Evolutionary conservation across 1,140 invertebrate genomes (phyloP).

Genomic region (Drosophila prosaltans): DNA sequence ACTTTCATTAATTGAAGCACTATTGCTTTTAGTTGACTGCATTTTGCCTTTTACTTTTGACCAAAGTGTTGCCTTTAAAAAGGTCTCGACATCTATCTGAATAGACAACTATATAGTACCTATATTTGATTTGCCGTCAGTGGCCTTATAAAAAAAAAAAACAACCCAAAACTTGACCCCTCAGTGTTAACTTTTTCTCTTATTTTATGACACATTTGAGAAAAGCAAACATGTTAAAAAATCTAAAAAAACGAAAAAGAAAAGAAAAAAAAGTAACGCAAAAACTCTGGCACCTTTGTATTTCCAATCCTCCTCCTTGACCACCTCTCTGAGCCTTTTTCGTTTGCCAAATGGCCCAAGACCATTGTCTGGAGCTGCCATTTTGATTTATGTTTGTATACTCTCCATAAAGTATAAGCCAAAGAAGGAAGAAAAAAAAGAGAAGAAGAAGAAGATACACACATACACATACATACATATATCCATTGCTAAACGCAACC

Average conservation of each 20-base stretch:
- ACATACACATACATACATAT: constrained; percentile 16
- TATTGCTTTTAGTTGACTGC: constrained; percentile 31
- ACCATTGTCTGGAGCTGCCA: constrained; percentile 65
- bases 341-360: constrained; percentile 58
- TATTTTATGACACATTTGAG: constrained; percentile 67
- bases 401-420: constrained; percentile 5
- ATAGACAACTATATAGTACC: constrained; percentile 14
- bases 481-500: neutral
- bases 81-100: constrained; percentile 16
- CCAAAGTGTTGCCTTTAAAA: neutral
- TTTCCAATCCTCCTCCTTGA: neutral
- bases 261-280: neutral
- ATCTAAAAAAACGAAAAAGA: neutral
- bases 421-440: neutral
- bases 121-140: constrained; percentile 56
- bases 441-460: neutral
- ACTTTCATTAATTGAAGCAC: constrained; percentile 72
- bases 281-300: constrained; percentile 46
- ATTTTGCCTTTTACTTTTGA: constrained; percentile 16
- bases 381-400: constrained; percentile 61
- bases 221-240: constrained; percentile 17
- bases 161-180: constrained; percentile 48
- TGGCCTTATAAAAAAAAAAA: constrained; percentile 65
- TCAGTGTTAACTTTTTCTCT: constrained; percentile 42
- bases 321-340: constrained; percentile 5